Base-by-base conservation (phyloP, 2,113 vertebrate genomes). In the Plectropomus leopardus region DNA sequence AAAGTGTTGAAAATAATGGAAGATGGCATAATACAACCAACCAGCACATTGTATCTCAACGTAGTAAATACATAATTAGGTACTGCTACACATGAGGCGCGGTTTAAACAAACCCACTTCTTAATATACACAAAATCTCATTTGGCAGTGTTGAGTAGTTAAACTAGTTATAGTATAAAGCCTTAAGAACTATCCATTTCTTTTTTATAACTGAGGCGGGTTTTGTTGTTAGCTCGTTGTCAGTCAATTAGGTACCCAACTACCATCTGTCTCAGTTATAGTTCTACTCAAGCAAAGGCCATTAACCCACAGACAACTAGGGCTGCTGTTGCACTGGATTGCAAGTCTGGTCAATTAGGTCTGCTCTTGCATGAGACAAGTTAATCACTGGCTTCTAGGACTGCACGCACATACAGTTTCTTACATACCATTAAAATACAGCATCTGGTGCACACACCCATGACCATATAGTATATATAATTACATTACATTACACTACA, bases 331-430 rank as follows among this genome's bases (percentile, higher is more conserved):
- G 84, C 76, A 88, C 70, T 70, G 82, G 75, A 91, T 83, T 84
- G 86, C 82, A 84, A 85, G 82, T 81, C 81, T 91, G 88, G 88
- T 89, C 89, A 92, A 89, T 92, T 92, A 92, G 88, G 87, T 86
- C 78, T 54, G 50, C 72, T 92, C 66, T 86, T 90, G 86, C 80
- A 82, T 79, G 78, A 92, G 86, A 92, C 82, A 87, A 73, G 85
- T 88, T 88, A 74, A 91, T 89, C 79, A 91, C 42, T 67, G 77
- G 72, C 74, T 86, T 76, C 65, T 54, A 28, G 61, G 68, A 69
- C 48, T 1, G n/a, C 74, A 84, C 53, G 34, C 80, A 81, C 30
- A 72, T 61, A 51, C 44, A 85, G 40, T 68, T 81, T 80, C 76
- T 76, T 67, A 53, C 26, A 58, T 82, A 60, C n/a, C 7, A 54